Evolutionary conservation across 2,888 invertebrate species (phyloP), one percentile per base, ranked within the genome.

Genomic region (Ctenicera cuprea): DNA sequence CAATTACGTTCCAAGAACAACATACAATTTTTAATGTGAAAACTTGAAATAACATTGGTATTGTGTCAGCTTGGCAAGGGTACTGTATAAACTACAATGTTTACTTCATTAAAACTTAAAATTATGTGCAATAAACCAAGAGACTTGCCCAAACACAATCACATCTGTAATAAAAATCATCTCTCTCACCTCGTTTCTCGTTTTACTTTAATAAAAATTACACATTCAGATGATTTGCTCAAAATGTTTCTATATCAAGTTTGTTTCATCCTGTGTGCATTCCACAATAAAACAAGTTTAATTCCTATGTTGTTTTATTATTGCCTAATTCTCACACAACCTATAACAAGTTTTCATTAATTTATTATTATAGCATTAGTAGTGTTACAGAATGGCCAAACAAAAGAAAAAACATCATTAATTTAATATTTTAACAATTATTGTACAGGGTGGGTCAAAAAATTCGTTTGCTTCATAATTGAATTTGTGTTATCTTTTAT

Each of bases 211-310:
- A 81, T 80, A 79, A 79, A 78, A 79, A 79, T 79, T 80, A 82
- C 82, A 82, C 82, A 82, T 82, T 82, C 81, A 83, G 82, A 84
- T 85, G 78, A 84, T 85, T 84, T 84, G 83, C 84, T 85, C 84
- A 84, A 83, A 33, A 81, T 81, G 80, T 83, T 83, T 84, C 82
- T 83, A 75, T 74, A 63, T 72, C 41, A 82, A 82, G 79, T 83
- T 84, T 82, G 81, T 82, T 84, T 83, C 81, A 83, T 84, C 84
- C 83, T 82, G 83, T 83, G 84, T 84, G 83, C 83, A 84, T 83
- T 84, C 82, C 82, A 84, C 83, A 84, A 84, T 83, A 84, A 85
- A 85, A 83, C 80, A 80, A 81, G 79, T 82, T 83, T 82, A 82
- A 83, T 82, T 82, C 80, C 78, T 33, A 77, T 78, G 77, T 77